These are phyloP conservation scores for Sebastes matsubarae DNA, from an alignment of 2,797 vertebrate species.

Conservation along the genomic window DNA sequence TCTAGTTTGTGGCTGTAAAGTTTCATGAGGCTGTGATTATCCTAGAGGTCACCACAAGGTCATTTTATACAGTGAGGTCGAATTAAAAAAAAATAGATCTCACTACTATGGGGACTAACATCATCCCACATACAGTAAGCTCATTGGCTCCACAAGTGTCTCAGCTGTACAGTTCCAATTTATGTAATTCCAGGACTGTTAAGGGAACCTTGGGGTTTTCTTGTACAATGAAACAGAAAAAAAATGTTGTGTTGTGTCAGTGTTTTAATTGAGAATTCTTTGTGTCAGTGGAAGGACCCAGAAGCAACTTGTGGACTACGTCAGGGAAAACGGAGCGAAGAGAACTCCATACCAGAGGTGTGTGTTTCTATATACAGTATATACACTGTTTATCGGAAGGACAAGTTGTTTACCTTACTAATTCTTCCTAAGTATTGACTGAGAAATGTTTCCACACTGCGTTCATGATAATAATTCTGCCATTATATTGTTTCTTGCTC, in stretches of 20 bases:
- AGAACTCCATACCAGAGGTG: constrained; percentile 94
- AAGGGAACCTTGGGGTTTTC: neutral
- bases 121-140: too few species aligned
- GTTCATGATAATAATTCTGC: neutral
- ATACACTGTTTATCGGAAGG: neutral
- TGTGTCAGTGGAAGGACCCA: constrained; percentile 93
- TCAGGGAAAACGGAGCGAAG: constrained; percentile 89
- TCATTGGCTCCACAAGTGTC: too few species aligned
- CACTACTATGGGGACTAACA: too few species aligned
- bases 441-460: neutral
- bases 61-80: too few species aligned
- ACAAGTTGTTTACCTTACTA: constrained; percentile 1
- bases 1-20: too few species aligned
- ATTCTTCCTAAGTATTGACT: neutral
- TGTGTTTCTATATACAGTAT: constrained; percentile 14
- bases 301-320: constrained; percentile 94
- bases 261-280: constrained; percentile 25
- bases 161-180: too few species aligned
- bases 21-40: too few species aligned
- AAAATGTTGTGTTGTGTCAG: neutral
- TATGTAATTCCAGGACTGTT: too few species aligned
- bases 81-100: too few species aligned
- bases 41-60: too few species aligned
- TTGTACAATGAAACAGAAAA: neutral
- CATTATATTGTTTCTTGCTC: constrained; percentile 46